Evolutionary conservation across 2,888 invertebrate species (phyloP).

Genomic region (Drosophila kambysellisi): DNA sequence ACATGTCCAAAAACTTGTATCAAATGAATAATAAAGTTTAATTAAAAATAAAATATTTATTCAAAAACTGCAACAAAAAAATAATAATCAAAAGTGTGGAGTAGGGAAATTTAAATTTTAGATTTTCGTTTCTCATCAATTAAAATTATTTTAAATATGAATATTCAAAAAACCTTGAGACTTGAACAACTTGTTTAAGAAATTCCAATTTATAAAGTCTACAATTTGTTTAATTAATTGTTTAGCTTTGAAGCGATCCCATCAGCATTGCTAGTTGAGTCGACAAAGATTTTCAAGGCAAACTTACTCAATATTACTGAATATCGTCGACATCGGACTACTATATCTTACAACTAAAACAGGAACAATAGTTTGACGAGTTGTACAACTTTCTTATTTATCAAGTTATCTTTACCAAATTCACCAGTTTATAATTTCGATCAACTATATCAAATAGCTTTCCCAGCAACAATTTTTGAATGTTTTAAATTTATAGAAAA

Average conservation of each 20-base stretch:
- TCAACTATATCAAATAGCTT: neutral
- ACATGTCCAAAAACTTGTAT: neutral
- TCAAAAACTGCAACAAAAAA: neutral
- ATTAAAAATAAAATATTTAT: neutral
- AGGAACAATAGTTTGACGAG: neutral
- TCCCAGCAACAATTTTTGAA: neutral
- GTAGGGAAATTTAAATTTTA: neutral
- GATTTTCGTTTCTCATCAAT: neutral
- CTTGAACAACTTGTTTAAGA: neutral
- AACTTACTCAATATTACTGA: neutral
- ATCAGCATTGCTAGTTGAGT: neutral
- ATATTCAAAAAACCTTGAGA: neutral
- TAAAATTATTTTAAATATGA: neutral
- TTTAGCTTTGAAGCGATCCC: neutral
- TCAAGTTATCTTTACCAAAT: neutral
- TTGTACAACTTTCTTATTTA: neutral
- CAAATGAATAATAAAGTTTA: neutral
- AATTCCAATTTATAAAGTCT: neutral
- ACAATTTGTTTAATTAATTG: neutral
- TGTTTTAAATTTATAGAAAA: neutral
- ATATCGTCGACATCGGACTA: neutral
- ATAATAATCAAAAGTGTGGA: neutral
- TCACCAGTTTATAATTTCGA: neutral
- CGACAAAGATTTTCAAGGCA: neutral
- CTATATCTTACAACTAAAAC: neutral